Base-by-base conservation (phyloP, 2,797 vertebrate species). In the Alfaro cultratus region DNA sequence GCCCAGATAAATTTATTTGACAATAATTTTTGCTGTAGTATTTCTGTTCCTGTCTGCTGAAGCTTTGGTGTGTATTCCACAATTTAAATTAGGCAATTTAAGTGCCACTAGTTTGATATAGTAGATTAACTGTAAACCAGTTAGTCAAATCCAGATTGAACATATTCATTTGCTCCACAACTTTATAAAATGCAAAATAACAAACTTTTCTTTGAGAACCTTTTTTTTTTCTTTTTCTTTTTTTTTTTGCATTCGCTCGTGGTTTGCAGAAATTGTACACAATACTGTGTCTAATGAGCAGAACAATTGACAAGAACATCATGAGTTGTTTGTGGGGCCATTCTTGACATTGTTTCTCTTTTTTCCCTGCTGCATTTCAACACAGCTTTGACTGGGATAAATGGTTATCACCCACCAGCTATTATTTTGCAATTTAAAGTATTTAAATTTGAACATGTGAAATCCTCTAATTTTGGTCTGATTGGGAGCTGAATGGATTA, bases 371-470 rank as follows among this genome's bases (percentile, higher is more conserved):
- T 10, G 11, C 1, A n/a, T 31, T 74, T 78, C 43, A 31, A 60
- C 45, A 68, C 1, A 4, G 8, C 34, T 80, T 47, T 74, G 23
- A 81, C 31, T 1, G 78, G 16, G 47, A 71, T 67, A 53, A 76
- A 68, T 51, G 45, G 21, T 15, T 75, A 75, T 85, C 72, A 81
- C n/a, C 53, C 12, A 26, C 39, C 2, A 9, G 55, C 62, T 45
- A 73, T 78, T 55, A 75, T 86, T 90, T 84, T 78, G 62, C 64
- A 75, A 83, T 92, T 88, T 90, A 57, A 83, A 74, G 77, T 87
- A 53, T 88, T 88, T 87, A 46, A 67, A 86, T 89, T 80, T 46
- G 34, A 85, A 80, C 29, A 82, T 49, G 89, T 83, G 57, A 90
- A 80, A 81, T 46, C 26, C 16, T 86, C 67, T 83, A 41, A 88